phyloP scores from a whole-genome alignment of 2,797 vertebrate species.

The Galagoides demidoff region DNA sequence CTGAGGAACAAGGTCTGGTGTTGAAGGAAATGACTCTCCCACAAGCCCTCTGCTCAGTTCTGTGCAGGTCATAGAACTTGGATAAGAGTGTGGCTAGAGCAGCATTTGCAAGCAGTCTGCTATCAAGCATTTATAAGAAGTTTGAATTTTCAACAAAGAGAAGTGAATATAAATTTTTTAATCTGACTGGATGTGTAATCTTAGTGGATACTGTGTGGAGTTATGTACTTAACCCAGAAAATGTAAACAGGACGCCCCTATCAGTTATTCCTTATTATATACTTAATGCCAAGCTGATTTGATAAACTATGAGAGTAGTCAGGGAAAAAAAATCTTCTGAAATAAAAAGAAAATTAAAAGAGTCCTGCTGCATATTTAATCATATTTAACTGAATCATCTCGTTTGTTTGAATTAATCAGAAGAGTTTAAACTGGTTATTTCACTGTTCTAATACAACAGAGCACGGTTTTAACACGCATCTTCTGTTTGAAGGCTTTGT shows the following conservation, averaged over 20 bases:
- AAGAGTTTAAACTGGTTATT: background rate
- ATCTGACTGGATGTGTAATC: background rate
- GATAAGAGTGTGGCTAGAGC: background rate
- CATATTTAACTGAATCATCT: background rate
- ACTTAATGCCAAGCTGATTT: conserved; percentile 20
- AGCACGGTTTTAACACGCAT: background rate
- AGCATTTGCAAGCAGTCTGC: background rate
- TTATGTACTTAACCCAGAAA: conserved; percentile 3
- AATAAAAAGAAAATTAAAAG: background rate
- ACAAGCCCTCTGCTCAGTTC: background rate
- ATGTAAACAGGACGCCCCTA: background rate
- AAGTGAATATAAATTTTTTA: background rate
- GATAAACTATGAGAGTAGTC: background rate
- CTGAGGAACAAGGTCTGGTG: background rate
- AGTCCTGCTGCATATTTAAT: background rate
- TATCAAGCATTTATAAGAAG: background rate
- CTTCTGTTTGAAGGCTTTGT: conserved; percentile 16
- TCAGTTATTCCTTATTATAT: background rate
- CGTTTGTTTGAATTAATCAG: conserved; percentile 18
- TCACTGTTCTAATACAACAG: background rate
- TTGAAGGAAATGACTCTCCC: background rate
- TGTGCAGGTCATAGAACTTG: background rate
- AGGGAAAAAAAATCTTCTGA: background rate
- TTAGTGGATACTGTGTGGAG: background rate
- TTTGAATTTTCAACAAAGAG: conserved; percentile 10